Evolutionary conservation across 1,140 invertebrate genomes (phyloP).

Genomic region (Homarus americanus): DNA sequence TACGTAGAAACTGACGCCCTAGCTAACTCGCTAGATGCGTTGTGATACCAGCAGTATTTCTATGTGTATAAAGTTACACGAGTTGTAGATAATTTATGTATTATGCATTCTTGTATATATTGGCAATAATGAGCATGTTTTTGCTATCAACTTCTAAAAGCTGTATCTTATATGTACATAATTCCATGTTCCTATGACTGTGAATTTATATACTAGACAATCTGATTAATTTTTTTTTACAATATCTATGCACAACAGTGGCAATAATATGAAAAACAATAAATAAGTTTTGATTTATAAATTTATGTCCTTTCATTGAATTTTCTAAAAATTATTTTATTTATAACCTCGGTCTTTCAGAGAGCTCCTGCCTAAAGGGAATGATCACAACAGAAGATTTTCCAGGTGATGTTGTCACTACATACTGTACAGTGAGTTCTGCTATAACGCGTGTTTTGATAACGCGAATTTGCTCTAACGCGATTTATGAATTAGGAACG

Average conservation of each 20-base stretch:
- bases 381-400: too few species aligned
- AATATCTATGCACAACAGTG: conserved; percentile 22
- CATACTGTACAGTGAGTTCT: too few species aligned
- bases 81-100: conserved; percentile 29
- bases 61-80: conserved; percentile 33
- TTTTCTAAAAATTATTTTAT: too few species aligned
- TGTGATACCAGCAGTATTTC: conserved; percentile 61
- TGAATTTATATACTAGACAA: conserved; percentile 45
- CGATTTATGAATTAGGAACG: too few species aligned
- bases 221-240: conserved; percentile 24
- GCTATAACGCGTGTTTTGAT: too few species aligned
- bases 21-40: conserved; percentile 10
- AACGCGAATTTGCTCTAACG: too few species aligned
- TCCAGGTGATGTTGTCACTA: too few species aligned
- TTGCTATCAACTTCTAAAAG: conserved; percentile 11
- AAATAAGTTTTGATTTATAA: conserved; percentile 1
- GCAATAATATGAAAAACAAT: conserved; percentile 22
- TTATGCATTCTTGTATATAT: conserved; percentile 46
- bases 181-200: conserved; percentile 46
- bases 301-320: not conserved
- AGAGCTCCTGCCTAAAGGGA: too few species aligned
- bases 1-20: conserved; percentile 12
- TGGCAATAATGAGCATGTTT: conserved; percentile 29
- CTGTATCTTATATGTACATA: conserved; percentile 39
- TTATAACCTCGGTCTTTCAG: too few species aligned